Evolutionary conservation across 2,797 vertebrate species (phyloP).

Genomic region (Distichodus sexfasciatus): DNA sequence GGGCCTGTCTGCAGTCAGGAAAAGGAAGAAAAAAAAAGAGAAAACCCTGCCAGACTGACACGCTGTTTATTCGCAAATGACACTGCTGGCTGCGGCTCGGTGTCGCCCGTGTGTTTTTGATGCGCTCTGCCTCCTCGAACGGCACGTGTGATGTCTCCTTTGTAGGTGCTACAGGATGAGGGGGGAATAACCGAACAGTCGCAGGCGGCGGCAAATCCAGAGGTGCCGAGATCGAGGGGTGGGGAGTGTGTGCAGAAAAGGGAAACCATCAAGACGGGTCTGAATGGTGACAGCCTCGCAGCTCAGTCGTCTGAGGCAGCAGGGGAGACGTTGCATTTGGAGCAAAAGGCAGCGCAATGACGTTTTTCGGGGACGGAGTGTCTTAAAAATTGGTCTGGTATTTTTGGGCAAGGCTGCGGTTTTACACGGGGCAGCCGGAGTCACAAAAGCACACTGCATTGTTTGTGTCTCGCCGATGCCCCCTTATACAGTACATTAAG

Average conservation of each 20-base stretch:
- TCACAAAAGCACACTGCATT: constrained; percentile 41
- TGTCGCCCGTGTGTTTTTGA: constrained; percentile 87
- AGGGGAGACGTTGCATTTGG: too few species aligned
- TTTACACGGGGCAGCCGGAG: too few species aligned
- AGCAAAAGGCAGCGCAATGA: too few species aligned
- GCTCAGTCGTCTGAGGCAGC: too few species aligned
- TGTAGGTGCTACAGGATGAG: constrained; percentile 74
- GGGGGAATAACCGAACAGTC: constrained; percentile 68
- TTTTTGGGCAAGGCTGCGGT: too few species aligned
- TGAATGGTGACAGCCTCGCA: too few species aligned
- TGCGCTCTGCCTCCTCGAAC: constrained; percentile 73
- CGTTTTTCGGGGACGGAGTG: too few species aligned
- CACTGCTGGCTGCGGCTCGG: constrained; percentile 83
- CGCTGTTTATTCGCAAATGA: constrained; percentile 88
- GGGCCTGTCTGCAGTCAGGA: constrained; percentile 89
- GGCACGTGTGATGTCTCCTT: constrained; percentile 78
- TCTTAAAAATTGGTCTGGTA: too few species aligned
- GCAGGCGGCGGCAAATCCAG: neutral
- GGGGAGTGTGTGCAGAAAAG: neutral
- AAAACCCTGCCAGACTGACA: constrained; percentile 93
- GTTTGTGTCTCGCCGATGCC: constrained; percentile 23
- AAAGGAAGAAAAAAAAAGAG: constrained; percentile 81
- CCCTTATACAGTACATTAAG: constrained; percentile 40
- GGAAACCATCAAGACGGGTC: too few species aligned
- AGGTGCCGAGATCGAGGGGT: neutral